Evolutionary conservation across 2,113 vertebrate genomes (phyloP).

Genomic region (Gnathochromis pfefferi): DNA sequence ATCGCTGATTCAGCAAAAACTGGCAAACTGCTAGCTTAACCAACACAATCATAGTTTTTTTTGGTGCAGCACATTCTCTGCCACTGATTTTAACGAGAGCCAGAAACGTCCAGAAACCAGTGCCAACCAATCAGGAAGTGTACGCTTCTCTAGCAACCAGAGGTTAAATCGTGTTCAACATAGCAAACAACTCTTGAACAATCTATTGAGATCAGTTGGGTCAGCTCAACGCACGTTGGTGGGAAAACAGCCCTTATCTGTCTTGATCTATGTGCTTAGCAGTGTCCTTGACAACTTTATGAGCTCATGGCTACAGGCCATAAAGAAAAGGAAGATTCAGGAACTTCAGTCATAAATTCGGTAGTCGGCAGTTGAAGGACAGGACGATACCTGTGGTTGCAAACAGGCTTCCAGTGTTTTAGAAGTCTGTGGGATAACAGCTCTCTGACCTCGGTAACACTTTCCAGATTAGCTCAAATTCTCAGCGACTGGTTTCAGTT

Average conservation of each 20-base stretch:
- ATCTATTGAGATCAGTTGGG: background rate
- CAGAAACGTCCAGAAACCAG: accelerated
- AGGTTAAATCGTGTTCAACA: background rate
- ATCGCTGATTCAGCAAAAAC: background rate
- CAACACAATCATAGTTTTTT: accelerated
- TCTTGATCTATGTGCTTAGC: background rate
- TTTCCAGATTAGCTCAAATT: background rate
- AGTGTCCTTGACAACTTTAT: background rate
- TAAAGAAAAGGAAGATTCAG: background rate
- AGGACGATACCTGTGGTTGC: background rate
- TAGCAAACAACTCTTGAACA: background rate
- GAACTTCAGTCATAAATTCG: background rate
- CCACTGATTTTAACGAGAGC: background rate
- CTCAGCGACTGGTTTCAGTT: background rate
- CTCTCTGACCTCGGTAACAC: accelerated
- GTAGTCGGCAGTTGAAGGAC: accelerated
- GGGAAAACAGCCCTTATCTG: background rate
- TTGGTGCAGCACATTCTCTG: background rate
- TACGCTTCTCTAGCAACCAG: background rate
- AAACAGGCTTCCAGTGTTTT: background rate
- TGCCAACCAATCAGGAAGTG: background rate
- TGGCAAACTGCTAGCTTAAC: background rate
- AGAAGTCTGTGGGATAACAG: background rate
- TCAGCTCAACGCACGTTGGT: accelerated
- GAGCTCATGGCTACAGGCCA: background rate